These are phyloP conservation scores for Tapera naevia DNA, from an alignment of 2,797 vertebrate genomes.

Conservation along the genomic window DNA sequence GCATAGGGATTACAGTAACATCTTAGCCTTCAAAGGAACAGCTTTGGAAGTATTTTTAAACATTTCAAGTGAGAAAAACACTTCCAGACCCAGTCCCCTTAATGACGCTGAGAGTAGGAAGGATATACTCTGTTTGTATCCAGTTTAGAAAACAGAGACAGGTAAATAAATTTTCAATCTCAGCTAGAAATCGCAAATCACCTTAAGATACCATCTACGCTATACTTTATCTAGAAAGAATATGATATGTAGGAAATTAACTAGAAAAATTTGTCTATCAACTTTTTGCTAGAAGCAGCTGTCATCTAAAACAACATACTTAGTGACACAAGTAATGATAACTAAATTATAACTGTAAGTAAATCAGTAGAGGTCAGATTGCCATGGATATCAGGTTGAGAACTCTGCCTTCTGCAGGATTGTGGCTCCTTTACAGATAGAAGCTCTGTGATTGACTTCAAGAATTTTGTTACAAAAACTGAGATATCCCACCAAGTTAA, in stretches of 20 bases:
- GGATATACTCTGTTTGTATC: neutral
- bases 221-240: neutral
- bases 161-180: slow-evolving; percentile 17
- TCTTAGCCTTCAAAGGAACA: neutral
- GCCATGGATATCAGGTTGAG: neutral
- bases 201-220: neutral
- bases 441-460: neutral
- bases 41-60: neutral
- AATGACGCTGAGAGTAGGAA: neutral
- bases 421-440: neutral
- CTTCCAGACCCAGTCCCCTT: neutral
- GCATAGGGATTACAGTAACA: neutral
- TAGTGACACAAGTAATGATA: neutral
- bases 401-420: neutral
- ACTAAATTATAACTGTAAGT: neutral
- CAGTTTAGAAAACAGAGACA: neutral
- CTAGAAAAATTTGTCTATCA: neutral
- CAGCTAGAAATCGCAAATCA: neutral
- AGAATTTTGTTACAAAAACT: neutral
- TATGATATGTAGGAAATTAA: neutral
- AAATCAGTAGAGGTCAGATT: neutral
- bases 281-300: neutral
- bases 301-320: neutral
- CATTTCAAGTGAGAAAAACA: neutral
- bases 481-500: neutral